Percentiles rank a stretch among this genome's conserved stretches.
Conservation (phyloP, 2,888 invertebrate genomes). For the Ochropleura leucogaster region DNA sequence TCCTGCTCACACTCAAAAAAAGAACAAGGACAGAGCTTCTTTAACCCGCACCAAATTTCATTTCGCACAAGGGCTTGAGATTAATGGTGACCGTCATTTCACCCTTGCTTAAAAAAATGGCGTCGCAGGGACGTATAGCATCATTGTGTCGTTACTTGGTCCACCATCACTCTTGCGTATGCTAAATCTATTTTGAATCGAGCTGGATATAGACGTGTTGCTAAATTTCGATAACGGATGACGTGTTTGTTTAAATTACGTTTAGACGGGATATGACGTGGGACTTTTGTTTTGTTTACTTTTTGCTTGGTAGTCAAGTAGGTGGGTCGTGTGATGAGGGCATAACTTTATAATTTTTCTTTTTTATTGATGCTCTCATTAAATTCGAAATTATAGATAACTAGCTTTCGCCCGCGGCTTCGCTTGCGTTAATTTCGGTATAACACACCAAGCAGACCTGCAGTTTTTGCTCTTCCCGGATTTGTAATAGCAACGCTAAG, state of each 20-base stretch:
- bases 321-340: background rate
- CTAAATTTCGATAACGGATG: constrained; percentile 64
- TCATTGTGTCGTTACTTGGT: constrained; percentile 83
- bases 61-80: constrained; percentile 72
- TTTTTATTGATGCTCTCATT: too few species aligned
- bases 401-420: too few species aligned
- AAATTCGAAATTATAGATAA: too few species aligned
- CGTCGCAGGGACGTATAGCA: constrained; percentile 80
- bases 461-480: too few species aligned
- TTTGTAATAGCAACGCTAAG: too few species aligned
- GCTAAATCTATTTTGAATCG: constrained; percentile 77
- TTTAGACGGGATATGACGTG: constrained; percentile 39
- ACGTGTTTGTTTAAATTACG: constrained; percentile 53
- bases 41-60: constrained; percentile 56
- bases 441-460: too few species aligned
- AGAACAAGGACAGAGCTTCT: constrained; percentile 32
- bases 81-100: constrained; percentile 80
- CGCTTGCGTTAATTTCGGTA: too few species aligned
- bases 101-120: constrained; percentile 83
- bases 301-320: background rate
- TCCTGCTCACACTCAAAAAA: constrained; percentile 12
- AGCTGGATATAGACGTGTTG: constrained; percentile 59
- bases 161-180: constrained; percentile 84
- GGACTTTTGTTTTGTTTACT: constrained; percentile 43
- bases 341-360: background rate